A percentile compares a stretch with the other conserved stretches of the same genome.
Evolutionary conservation across 1,140 invertebrate genomes (phyloP).

Genomic region (Camponotus pennsylvanicus): DNA sequence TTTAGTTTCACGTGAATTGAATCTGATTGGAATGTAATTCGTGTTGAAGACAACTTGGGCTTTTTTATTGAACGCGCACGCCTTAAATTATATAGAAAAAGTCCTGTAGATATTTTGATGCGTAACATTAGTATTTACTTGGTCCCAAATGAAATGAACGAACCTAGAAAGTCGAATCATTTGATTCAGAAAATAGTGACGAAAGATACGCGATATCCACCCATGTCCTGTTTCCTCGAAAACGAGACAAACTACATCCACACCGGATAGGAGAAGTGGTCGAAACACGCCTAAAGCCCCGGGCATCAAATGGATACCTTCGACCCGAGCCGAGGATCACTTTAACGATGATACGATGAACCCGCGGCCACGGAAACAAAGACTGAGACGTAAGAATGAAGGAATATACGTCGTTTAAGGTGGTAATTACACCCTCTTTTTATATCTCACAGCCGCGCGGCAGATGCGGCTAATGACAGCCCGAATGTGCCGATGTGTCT

Average conservation of each 20-base stretch:
- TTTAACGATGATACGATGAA: conserved; percentile 79
- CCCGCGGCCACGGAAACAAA: conserved; percentile 73
- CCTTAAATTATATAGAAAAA: background rate
- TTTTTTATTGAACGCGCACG: background rate
- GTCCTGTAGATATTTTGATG: background rate
- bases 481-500: conserved; percentile 79
- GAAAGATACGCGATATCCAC: conserved; percentile 5
- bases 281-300: conserved; percentile 38
- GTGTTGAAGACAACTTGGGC: background rate
- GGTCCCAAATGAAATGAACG: background rate
- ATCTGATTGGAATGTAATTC: background rate
- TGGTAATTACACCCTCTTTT: conserved; percentile 78
- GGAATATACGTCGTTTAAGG: conserved; percentile 78
- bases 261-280: conserved; percentile 25
- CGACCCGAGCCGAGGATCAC: conserved; percentile 44
- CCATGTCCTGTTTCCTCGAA: conserved; percentile 60
- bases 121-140: background rate
- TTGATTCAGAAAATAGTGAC: conserved; percentile 11
- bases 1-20: background rate
- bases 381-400: conserved; percentile 76
- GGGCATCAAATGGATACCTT: conserved; percentile 65
- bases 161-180: conserved; percentile 1
- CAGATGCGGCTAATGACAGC: conserved; percentile 82
- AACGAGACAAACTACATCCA: conserved; percentile 51
- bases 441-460: conserved; percentile 73